phyloP scores from a whole-genome alignment of 2,797 vertebrate genomes.

The Neosilurus mollespiculum region DNA sequence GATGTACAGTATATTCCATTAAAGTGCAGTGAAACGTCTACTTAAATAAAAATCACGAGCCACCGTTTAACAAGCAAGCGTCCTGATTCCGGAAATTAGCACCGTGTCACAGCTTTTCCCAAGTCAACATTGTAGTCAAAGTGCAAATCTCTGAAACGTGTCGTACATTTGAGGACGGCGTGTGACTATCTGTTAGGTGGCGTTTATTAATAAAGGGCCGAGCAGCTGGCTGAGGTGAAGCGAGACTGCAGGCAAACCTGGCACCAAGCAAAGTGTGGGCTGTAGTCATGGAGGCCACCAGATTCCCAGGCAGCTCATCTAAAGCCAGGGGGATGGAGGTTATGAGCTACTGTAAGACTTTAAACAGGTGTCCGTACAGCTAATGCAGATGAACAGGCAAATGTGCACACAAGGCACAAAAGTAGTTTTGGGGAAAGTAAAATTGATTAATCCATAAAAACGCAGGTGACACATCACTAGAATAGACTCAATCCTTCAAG shows the following conservation, averaged over 20 bases:
- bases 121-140: neutral
- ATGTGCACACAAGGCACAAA: too few relatives aligned
- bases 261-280: neutral
- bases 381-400: too few relatives aligned
- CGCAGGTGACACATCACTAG: too few relatives aligned
- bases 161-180: neutral
- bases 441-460: too few relatives aligned
- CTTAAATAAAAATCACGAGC: neutral
- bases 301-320: neutral
- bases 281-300: neutral
- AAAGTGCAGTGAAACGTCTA: neutral
- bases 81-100: neutral
- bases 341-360: neutral
- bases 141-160: constrained; percentile 8
- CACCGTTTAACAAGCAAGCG: neutral
- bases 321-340: neutral
- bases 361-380: neutral
- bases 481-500: too few relatives aligned
- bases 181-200: neutral
- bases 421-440: too few relatives aligned
- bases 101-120: neutral
- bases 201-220: constrained; percentile 3
- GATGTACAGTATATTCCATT: too few relatives aligned
- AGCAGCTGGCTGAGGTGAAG: constrained; percentile 15
- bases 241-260: neutral